Percentiles rank a stretch among this genome's conserved stretches.
Conservation (phyloP, 2,888 invertebrate species). For the Caradrina kadenii region DNA sequence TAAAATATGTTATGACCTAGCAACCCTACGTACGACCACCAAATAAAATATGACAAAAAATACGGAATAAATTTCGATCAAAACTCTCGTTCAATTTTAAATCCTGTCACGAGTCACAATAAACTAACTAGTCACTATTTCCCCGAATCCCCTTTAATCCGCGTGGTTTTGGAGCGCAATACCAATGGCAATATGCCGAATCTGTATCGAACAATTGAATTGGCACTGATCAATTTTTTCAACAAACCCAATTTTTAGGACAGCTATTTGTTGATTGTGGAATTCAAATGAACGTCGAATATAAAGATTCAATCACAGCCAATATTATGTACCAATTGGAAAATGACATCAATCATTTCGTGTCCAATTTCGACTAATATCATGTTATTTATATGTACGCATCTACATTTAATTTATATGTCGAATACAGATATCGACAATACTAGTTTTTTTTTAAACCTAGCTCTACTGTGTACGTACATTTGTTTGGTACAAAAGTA, state of each 20-base stretch:
- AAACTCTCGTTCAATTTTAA: constrained; percentile 60
- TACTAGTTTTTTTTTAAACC: constrained; percentile 41
- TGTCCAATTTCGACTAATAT: constrained; percentile 6
- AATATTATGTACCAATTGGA: not conserved
- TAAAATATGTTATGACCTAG: too few species aligned
- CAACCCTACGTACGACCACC: constrained; percentile 9
- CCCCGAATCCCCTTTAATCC: constrained; percentile 62
- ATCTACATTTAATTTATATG: constrained; percentile 18
- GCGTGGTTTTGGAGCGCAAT: constrained; percentile 56
- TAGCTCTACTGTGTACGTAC: constrained; percentile 25
- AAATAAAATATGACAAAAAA: constrained; percentile 42
- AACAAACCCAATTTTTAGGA: constrained; percentile 33
- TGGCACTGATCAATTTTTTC: constrained; percentile 55
- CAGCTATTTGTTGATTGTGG: constrained; percentile 31
- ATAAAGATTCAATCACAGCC: constrained; percentile 31
- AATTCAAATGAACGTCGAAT: constrained; percentile 35
- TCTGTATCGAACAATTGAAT: constrained; percentile 62
- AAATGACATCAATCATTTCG: not conserved
- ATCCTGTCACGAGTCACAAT: constrained; percentile 64
- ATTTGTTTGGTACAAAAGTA: constrained; percentile 43
- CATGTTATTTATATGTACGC: not conserved
- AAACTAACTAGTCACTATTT: constrained; percentile 65
- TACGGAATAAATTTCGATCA: constrained; percentile 40
- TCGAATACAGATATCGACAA: constrained; percentile 15
- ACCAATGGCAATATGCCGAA: constrained; percentile 62